Base-by-base conservation (phyloP, 2,113 vertebrate genomes). In the Triplophysa tibetana region DNA sequence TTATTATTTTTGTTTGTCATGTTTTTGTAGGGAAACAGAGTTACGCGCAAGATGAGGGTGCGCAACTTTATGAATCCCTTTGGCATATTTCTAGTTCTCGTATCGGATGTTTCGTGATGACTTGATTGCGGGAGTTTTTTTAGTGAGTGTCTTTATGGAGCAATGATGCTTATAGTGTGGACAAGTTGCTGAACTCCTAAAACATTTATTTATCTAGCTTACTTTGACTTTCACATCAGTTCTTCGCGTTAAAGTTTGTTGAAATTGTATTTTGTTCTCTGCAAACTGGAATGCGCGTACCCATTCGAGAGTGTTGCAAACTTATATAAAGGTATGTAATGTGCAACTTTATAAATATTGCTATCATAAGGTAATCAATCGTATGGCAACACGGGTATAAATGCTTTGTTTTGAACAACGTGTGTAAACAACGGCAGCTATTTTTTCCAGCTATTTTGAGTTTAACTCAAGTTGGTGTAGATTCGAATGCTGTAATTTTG, bases 1-100 rank as follows among this genome's bases (percentile, higher is more conserved):
- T 13, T 76, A 33, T 45, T 17, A 54, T 21, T 17, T 16, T 33
- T 50, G 29, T 67, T 73, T 74, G 69, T 58, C 54, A n/a, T 58
- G 24, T 65, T 81, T 54, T 68, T 74, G 23, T 58, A 48, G 58
- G 64, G 72, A 75, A 80, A 21, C 21, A 29, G 21, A 75, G 63
- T 61, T 58, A 68, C 17, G 54, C 19, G n/a, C 19, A 58, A 58
- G 64, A 19, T 50, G 60, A 58, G 50, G 66, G 75, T 76, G 62
- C 21, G 72, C 64, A 50, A 67, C 41, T 81, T 75, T 67, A 63
- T 81, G 45, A 67, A 29, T 61, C 29, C 14, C 24, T 13, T 23
- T 23, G 67, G 24, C 16, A 19, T 62, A 67, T 61, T 26, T 56
- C 24, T 60, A 65, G 61, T 9, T 65, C 60, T 61, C 70, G 50